These are phyloP conservation scores for Alca torda DNA, from an alignment of 2,797 vertebrate genomes.

Conservation along the genomic window DNA sequence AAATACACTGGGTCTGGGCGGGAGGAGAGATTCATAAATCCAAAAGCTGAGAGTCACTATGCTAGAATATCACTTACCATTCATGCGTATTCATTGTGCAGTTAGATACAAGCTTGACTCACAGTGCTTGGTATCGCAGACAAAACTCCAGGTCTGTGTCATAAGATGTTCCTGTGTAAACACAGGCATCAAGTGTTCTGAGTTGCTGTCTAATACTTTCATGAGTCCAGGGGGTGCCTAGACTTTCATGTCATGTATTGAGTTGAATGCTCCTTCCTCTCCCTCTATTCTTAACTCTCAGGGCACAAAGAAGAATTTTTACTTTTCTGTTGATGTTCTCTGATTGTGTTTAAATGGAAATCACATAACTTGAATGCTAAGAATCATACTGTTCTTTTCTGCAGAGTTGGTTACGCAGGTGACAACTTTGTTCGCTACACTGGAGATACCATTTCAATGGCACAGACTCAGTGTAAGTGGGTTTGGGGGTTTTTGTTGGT, in stretches of 20 bases:
- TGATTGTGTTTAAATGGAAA: background rate
- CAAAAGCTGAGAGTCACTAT: background rate
- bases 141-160: background rate
- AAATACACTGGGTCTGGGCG: background rate
- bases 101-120: background rate
- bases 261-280: background rate
- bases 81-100: background rate
- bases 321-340: background rate
- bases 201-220: background rate
- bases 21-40: background rate
- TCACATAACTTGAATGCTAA: background rate
- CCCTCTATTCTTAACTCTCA: background rate
- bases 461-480: conserved; percentile 93
- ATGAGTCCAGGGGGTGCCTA: background rate
- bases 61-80: background rate
- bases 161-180: background rate
- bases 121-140: background rate
- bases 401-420: conserved; percentile 94
- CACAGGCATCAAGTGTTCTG: rapidly evolving
- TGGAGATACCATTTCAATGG: conserved; percentile 95
- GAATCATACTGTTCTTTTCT: conserved; percentile 9
- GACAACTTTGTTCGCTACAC: conserved; percentile 96
- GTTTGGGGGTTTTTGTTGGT: background rate
- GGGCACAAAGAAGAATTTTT: background rate
- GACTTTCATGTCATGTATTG: background rate